Conservation (phyloP, 2,113 vertebrate species). For the Cinclus mexicanus region DNA sequence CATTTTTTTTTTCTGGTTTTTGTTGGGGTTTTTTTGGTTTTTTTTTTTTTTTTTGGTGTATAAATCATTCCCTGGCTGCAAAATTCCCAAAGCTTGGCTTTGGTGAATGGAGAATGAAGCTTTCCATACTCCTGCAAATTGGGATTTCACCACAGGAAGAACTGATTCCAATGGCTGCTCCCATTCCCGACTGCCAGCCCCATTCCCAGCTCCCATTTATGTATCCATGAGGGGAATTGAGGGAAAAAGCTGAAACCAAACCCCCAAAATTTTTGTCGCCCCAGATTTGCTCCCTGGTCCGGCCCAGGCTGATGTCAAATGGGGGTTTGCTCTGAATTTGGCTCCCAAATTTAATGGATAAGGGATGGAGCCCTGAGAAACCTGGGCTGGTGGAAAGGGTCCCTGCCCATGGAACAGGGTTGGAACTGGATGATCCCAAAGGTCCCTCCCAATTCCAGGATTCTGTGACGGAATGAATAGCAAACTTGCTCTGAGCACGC, state of each 20-base stretch:
- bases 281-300: no score
- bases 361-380: background rate
- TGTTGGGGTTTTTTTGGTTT: no score
- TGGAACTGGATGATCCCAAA: background rate
- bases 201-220: background rate
- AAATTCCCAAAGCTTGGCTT: background rate
- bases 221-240: background rate
- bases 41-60: background rate
- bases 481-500: background rate
- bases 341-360: background rate
- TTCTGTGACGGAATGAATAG: background rate
- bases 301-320: background rate
- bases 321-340: fast-evolving
- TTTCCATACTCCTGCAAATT: background rate
- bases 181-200: background rate
- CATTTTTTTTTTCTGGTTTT: background rate
- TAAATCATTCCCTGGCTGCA: background rate
- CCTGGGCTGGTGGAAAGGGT: background rate
- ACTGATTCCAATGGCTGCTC: fast-evolving
- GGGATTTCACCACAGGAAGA: background rate
- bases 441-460: fast-evolving
- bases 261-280: background rate
- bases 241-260: background rate
- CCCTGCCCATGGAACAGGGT: background rate
- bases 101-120: background rate